Conservation (phyloP, 2,888 invertebrate species). For the Trichacis sp. region DNA sequence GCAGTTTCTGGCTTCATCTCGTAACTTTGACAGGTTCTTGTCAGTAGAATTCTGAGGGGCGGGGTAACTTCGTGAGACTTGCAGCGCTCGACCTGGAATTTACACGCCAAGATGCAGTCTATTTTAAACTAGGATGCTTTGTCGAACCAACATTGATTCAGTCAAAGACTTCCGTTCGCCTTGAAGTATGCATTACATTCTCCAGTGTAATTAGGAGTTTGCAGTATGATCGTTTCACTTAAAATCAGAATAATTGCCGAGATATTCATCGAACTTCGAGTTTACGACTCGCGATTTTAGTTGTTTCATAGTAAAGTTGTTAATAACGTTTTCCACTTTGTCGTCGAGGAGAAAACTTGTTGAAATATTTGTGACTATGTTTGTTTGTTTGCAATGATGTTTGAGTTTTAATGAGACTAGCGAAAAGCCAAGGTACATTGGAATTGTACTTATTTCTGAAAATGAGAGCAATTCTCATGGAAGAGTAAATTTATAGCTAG, state of each 20-base stretch:
- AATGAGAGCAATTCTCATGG: too few species aligned
- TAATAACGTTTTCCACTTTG: neutral
- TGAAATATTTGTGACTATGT: neutral
- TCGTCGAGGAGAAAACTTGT: neutral
- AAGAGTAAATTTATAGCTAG: too few species aligned
- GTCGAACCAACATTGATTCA: conserved; percentile 17
- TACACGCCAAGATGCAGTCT: conserved; percentile 27
- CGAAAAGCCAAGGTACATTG: too few species aligned
- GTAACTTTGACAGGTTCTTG: conserved; percentile 36
- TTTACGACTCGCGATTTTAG: neutral
- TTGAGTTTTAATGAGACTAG: neutral
- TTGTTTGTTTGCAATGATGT: neutral
- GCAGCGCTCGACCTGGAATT: conserved; percentile 25
- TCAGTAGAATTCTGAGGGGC: conserved; percentile 25
- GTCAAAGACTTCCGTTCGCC: neutral
- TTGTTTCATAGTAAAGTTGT: neutral
- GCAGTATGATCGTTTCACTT: too few species aligned
- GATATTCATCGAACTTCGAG: too few species aligned
- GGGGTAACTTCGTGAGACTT: conserved; percentile 30
- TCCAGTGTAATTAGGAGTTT: too few species aligned
- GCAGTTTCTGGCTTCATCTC: conserved; percentile 31
- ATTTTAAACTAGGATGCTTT: conserved; percentile 19
- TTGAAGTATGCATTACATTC: too few species aligned
- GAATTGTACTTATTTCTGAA: too few species aligned
- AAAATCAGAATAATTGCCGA: too few species aligned